Percentiles rank a stretch among this genome's conserved stretches.
phyloP scores from a whole-genome alignment of 1,140 invertebrate species.

The Dinothrombium tinctorium region DNA sequence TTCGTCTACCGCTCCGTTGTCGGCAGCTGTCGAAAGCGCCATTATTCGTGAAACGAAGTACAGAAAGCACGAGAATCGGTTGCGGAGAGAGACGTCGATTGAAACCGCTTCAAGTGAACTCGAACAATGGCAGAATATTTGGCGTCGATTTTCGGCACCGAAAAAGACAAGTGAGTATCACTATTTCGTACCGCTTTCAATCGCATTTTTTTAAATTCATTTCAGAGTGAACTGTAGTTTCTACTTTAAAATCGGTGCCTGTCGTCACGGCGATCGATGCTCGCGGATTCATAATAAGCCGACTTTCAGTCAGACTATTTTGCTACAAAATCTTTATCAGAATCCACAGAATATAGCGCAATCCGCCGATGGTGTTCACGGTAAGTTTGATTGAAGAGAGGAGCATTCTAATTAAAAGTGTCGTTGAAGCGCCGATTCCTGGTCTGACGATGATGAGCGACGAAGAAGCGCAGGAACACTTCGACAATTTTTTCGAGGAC shows the following conservation, averaged over 20 bases:
- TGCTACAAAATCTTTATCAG: slow-evolving; percentile 89
- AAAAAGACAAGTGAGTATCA: slow-evolving; percentile 87
- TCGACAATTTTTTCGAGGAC: slow-evolving; percentile 98
- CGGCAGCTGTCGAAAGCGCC: too few species aligned
- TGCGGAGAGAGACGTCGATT: too few species aligned
- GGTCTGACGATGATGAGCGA: slow-evolving; percentile 44
- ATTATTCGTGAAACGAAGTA: too few species aligned
- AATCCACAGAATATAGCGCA: slow-evolving; percentile 94
- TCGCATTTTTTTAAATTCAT: slow-evolving; percentile 19
- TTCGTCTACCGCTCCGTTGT: too few species aligned
- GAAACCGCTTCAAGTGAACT: too few species aligned
- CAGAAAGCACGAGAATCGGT: too few species aligned
- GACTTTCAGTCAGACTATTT: slow-evolving; percentile 85
- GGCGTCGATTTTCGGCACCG: slow-evolving; percentile 95
- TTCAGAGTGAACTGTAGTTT: slow-evolving; percentile 97
- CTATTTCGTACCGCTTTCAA: neutral
- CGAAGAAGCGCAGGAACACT: slow-evolving; percentile 95
- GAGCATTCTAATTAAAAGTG: slow-evolving; percentile 40
- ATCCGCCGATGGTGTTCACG: slow-evolving; percentile 57
- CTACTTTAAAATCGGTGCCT: slow-evolving; percentile 99
- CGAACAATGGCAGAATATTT: slow-evolving; percentile 84
- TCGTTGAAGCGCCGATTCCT: slow-evolving; percentile 2
- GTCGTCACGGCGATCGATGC: slow-evolving; percentile 90
- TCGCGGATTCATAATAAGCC: slow-evolving; percentile 96
- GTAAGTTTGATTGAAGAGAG: slow-evolving; percentile 17